Conservation (phyloP, 1,140 invertebrate genomes). For the Drosophila sp. region DNA sequence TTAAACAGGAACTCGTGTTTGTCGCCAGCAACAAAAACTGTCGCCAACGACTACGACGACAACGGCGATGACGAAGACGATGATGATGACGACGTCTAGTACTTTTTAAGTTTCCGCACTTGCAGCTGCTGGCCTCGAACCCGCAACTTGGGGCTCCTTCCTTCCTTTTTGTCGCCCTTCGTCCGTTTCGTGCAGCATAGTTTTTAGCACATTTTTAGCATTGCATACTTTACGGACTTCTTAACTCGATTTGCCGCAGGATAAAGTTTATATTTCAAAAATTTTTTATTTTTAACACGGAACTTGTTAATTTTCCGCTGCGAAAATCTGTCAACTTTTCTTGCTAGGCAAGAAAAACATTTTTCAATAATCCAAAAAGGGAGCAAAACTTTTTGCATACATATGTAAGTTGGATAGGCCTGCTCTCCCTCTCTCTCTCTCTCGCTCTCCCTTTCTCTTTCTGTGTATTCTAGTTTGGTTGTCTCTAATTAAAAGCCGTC, state of each 20-base stretch:
- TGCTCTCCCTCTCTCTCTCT: conserved; percentile 14
- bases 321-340: conserved; percentile 73
- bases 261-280: conserved; percentile 55
- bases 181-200: conserved; percentile 43
- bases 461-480: conserved; percentile 23
- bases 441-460: not conserved
- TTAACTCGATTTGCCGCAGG: conserved; percentile 73
- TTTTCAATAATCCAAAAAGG: conserved; percentile 56
- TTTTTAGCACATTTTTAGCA: conserved; percentile 72
- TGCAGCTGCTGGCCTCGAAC: conserved; percentile 27
- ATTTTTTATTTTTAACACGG: conserved; percentile 35
- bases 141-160: not conserved
- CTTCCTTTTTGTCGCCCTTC: not conserved
- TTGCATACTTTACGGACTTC: conserved; percentile 70
- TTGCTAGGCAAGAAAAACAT: conserved; percentile 27
- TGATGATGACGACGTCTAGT: conserved; percentile 40
- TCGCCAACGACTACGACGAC: conserved; percentile 37
- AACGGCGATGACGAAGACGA: conserved; percentile 20
- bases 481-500: conserved; percentile 77
- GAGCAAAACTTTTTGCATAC: conserved; percentile 61
- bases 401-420: conserved; percentile 49
- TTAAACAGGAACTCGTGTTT: conserved; percentile 16
- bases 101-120: conserved; percentile 67
- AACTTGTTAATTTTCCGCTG: conserved; percentile 81
- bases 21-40: conserved; percentile 23